phyloP scores from a whole-genome alignment of 2,113 vertebrate species.

The Arvicanthis niloticus region DNA sequence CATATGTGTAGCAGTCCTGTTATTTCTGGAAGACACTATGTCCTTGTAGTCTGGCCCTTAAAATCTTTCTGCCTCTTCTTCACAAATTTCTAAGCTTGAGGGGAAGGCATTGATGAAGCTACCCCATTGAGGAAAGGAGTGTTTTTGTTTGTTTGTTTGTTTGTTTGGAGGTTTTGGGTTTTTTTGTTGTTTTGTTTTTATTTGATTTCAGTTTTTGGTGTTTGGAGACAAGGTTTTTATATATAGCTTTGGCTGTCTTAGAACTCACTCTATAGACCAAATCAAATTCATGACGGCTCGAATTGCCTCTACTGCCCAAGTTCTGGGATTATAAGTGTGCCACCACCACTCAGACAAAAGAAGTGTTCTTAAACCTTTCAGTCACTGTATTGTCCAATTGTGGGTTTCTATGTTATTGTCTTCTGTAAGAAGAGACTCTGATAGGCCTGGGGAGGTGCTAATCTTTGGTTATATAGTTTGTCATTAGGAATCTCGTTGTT shows the following conservation, averaged over 20 bases:
- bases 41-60: background rate
- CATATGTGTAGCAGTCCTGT: background rate
- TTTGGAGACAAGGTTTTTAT: background rate
- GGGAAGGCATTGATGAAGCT: background rate
- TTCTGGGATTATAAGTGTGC: background rate
- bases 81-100: too few species aligned
- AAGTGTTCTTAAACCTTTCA: background rate
- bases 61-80: too few species aligned
- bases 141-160: background rate
- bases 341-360: background rate
- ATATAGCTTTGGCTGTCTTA: background rate
- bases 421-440: background rate
- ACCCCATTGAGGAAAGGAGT: background rate
- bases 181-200: too few species aligned
- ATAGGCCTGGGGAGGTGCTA: background rate
- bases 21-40: background rate
- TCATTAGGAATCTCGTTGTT: background rate
- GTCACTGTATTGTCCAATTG: background rate
- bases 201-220: too few species aligned
- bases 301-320: background rate
- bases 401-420: background rate
- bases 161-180: background rate
- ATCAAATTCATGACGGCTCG: background rate
- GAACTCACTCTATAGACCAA: background rate
- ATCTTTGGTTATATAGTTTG: background rate